Evolutionary conservation across 2,888 invertebrate genomes (phyloP), one percentile per base, ranked within the genome.

Genomic region (Petrophora chlorosata): DNA sequence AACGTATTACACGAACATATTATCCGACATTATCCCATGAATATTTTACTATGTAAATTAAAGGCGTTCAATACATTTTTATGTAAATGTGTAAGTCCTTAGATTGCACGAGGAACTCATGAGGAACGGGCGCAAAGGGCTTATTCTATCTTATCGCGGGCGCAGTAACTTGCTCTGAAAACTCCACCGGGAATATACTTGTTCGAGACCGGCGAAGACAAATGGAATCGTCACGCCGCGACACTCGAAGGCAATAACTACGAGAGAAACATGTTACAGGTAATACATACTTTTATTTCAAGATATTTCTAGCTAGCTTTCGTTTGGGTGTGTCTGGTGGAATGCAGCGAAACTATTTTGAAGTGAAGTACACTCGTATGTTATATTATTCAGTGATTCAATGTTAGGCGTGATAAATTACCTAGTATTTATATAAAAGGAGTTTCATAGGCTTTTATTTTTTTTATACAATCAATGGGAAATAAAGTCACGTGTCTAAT

Each of bases 161-260:
- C 70, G 76, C 79, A 79, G 78, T 84, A 81, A 79, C 73, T 83
- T 79, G 68, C 73, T 77, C 76, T 74, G 78, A 82, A 78, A 82
- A 79, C 81, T 79, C 83, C 70, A 59, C 66, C 48, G 80, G 79
- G 82, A 79, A 80, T 76, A 78, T 73, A 82, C 79, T 82, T 67
- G 73, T 71, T 70, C 67, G 67, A 67, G 66, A 73, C 57, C 66
- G 62, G 70, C 57, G 70, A 76, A 83, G 82, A 82, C 82, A 81
- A 82, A 82, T 82, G 79, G 76, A 79, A 77, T 73, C 76, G 72
- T 70, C 68, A 58, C 53, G 30, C 38, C 28, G 59, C 61, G 70
- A 72, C 73, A 73, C 56, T 65, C 61, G 58, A 65, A 70, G 64
- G 65, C 69, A 69, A 74, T 79, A 80, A 73, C 72, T 76, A 67